A percentile compares a stretch with the other conserved stretches of the same genome.
These are phyloP conservation scores for Leptinotarsa defecta DNA, from an alignment of 1,140 invertebrate species.

Conservation along the genomic window DNA sequence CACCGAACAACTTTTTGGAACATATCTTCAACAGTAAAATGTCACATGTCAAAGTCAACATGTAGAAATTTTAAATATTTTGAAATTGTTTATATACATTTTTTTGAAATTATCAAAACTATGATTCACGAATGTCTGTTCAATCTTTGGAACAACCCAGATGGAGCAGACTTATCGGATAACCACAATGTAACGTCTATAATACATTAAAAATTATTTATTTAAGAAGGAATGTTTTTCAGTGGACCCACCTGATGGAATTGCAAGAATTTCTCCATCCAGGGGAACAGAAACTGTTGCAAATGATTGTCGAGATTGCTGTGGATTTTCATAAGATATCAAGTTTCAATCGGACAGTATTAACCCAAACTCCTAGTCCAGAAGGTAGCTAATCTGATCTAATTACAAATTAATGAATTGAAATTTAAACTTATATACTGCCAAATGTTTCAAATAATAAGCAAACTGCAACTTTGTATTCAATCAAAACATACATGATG, in stretches of 20 bases:
- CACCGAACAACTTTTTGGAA: too few relatives aligned
- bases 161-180: conserved; percentile 29
- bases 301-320: conserved; percentile 47
- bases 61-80: background rate
- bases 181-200: conserved; percentile 32
- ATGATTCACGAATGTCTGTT: conserved; percentile 52
- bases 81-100: background rate
- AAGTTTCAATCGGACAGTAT: conserved; percentile 45
- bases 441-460: too few relatives aligned
- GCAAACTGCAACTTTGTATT: too few relatives aligned
- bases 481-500: too few relatives aligned
- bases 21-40: too few relatives aligned
- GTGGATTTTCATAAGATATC: conserved; percentile 50
- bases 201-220: conserved; percentile 14
- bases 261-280: conserved; percentile 54
- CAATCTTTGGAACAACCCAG: conserved; percentile 47
- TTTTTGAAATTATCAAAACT: conserved; percentile 13
- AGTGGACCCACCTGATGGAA: conserved; percentile 45
- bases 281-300: conserved; percentile 49
- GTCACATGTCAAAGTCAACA: too few relatives aligned
- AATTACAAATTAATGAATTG: background rate
- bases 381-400: conserved; percentile 23
- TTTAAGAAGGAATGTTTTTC: conserved; percentile 25
- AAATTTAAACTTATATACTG: background rate
- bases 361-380: conserved; percentile 31